Percentiles rank a stretch among this genome's conserved stretches.
Evolutionary conservation across 2,113 vertebrate species (phyloP).

Genomic region (Cyanoderma ruficeps): DNA sequence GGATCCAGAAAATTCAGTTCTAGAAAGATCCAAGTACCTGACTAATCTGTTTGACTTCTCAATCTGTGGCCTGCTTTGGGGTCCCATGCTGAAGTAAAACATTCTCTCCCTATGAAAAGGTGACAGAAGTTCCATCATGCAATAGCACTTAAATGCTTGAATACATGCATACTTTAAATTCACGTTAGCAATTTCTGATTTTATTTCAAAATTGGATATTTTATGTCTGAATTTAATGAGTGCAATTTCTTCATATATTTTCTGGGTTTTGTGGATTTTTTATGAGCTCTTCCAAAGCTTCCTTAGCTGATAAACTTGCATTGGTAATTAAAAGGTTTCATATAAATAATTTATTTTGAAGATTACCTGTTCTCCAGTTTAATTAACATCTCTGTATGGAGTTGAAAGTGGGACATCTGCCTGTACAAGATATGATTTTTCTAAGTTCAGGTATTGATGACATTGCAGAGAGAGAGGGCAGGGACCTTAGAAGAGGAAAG

Average conservation of each 20-base stretch:
- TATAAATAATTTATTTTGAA: background rate
- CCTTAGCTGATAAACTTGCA: background rate
- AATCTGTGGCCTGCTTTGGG: background rate
- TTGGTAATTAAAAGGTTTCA: background rate
- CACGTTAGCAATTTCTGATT: background rate
- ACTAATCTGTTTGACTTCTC: background rate
- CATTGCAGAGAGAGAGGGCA: background rate
- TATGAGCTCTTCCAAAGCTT: background rate
- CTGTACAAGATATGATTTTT: background rate
- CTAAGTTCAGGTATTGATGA: background rate
- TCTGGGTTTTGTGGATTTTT: background rate
- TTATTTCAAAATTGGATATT: background rate
- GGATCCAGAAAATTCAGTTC: background rate
- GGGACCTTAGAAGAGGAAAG: background rate
- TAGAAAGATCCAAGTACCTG: background rate
- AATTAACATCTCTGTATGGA: background rate
- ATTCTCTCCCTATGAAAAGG: background rate
- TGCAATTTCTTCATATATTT: background rate
- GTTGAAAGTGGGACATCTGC: background rate
- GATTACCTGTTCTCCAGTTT: background rate
- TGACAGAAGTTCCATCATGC: background rate
- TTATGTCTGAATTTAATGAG: background rate
- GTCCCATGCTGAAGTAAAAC: background rate
- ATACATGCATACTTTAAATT: background rate
- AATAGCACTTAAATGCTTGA: background rate